These are phyloP conservation scores for Loriculus beryllinus DNA, from an alignment of 2,797 vertebrate species.

Conservation along the genomic window DNA sequence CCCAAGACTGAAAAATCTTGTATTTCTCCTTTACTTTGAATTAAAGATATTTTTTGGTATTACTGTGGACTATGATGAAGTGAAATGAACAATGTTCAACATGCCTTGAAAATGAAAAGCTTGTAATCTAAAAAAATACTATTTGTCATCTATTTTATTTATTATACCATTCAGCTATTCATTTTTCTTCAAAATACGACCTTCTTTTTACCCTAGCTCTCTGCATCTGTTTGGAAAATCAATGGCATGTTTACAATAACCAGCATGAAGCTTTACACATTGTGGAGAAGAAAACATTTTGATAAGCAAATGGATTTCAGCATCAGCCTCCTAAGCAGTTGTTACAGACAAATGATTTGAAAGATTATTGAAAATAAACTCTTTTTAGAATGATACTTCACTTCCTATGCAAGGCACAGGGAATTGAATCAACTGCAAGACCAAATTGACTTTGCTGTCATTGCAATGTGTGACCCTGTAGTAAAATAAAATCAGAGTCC, in stretches of 20 bases:
- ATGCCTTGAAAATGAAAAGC: background rate
- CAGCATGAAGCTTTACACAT: background rate
- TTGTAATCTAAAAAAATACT: background rate
- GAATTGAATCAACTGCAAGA: background rate
- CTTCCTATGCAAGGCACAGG: background rate
- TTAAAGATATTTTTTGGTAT: background rate
- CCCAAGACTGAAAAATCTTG: background rate
- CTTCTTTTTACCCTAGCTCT: slow-evolving; percentile 27
- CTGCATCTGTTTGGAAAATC: slow-evolving; percentile 30
- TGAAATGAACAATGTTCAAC: background rate
- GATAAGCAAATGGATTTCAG: slow-evolving; percentile 40
- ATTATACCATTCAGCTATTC: background rate
- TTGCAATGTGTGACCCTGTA: background rate
- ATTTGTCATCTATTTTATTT: slow-evolving; percentile 10
- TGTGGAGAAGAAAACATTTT: slow-evolving; percentile 33
- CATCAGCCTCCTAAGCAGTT: slow-evolving; percentile 16
- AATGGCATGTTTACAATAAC: slow-evolving; percentile 43
- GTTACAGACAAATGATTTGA: slow-evolving; percentile 19
- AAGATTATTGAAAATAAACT: slow-evolving; percentile 6
- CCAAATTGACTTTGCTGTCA: background rate
- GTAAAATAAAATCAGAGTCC: background rate
- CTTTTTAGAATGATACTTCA: background rate
- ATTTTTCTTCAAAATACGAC: slow-evolving; percentile 30
- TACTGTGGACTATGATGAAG: background rate
- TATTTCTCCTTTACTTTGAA: background rate